A percentile compares a stretch with the other conserved stretches of the same genome.
Evolutionary conservation across 2,797 vertebrate species (phyloP).

Genomic region (Sebastes kiyomatsui): DNA sequence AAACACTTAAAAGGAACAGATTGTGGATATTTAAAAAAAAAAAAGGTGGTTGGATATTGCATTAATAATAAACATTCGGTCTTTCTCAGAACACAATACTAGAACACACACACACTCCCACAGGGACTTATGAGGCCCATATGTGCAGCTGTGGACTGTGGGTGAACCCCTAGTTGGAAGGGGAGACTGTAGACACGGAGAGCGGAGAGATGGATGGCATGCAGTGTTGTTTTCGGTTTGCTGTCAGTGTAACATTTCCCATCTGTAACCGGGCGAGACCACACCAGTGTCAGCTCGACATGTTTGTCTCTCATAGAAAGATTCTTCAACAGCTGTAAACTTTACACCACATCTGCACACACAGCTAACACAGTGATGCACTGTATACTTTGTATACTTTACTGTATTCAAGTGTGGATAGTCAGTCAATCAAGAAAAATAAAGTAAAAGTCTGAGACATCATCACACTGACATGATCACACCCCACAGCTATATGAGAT

Average conservation of each 20-base stretch:
- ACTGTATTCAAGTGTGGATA: background rate
- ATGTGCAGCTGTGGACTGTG: conserved; percentile 73
- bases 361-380: conserved; percentile 28
- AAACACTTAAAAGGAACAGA: background rate
- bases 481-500: background rate
- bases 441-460: background rate
- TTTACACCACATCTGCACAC: conserved; percentile 62
- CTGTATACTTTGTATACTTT: conserved; percentile 47
- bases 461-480: background rate
- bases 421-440: background rate
- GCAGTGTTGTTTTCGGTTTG: conserved; percentile 62
- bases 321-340: conserved; percentile 45
- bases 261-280: conserved; percentile 58
- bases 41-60: background rate
- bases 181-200: conserved; percentile 20
- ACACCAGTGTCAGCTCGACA: conserved; percentile 44
- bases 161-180: conserved; percentile 54
- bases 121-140: conserved; percentile 53
- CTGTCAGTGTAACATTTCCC: conserved; percentile 60
- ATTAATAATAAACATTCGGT: background rate
- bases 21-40: background rate
- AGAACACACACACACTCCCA: conserved; percentile 8
- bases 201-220: conserved; percentile 47
- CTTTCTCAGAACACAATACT: conserved; percentile 27
- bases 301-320: conserved; percentile 45